Evolutionary conservation across 2,888 invertebrate genomes (phyloP).

Genomic region (Oscheius sp.): DNA sequence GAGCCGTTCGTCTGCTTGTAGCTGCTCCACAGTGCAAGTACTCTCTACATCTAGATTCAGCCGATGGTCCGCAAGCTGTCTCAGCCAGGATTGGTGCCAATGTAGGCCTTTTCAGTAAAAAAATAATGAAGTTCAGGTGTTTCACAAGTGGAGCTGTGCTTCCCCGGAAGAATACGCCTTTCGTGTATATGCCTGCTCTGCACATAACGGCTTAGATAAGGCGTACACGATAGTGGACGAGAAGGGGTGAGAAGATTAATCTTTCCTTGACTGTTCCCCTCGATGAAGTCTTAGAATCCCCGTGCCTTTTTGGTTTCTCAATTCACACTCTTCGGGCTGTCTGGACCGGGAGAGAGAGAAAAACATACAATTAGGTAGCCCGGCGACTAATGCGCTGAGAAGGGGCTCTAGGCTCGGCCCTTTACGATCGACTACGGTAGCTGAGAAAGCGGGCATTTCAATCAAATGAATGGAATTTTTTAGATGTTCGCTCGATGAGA

Average conservation of each 20-base stretch:
- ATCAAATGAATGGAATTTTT: background rate
- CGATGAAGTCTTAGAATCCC: no score
- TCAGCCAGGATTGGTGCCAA: slow-evolving; percentile 51
- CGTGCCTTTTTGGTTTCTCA: no score
- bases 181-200: slow-evolving; percentile 54
- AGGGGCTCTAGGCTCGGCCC: background rate
- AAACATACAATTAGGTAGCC: slow-evolving; percentile 8
- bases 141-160: slow-evolving; percentile 51
- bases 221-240: slow-evolving; percentile 55
- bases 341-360: no score
- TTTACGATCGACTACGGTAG: slow-evolving; percentile 13
- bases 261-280: background rate
- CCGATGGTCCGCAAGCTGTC: slow-evolving; percentile 43
- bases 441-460: background rate
- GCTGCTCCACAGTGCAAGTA: slow-evolving; percentile 51
- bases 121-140: slow-evolving; percentile 39
- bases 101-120: slow-evolving; percentile 31
- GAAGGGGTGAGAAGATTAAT: slow-evolving; percentile 41
- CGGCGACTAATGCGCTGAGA: slow-evolving; percentile 16
- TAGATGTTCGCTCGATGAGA: slow-evolving; percentile 57
- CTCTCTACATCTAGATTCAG: slow-evolving; percentile 43
- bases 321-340: no score
- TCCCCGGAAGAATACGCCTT: slow-evolving; percentile 42
- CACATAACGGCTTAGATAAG: slow-evolving; percentile 47
- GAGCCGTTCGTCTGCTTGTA: slow-evolving; percentile 32